Evolutionary conservation across 2,888 invertebrate species (phyloP).

Genomic region (Brenthis ino): DNA sequence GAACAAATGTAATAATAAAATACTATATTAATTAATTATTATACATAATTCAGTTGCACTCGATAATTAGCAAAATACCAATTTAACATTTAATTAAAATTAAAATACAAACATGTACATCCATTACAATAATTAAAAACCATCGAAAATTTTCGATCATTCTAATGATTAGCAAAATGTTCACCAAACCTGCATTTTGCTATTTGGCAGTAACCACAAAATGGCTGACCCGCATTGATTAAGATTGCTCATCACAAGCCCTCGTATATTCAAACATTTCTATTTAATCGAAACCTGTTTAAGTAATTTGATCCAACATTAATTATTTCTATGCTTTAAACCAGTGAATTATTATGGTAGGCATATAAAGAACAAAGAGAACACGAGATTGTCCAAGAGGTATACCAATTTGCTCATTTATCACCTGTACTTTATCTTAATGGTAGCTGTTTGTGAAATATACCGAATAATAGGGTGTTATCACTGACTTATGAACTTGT

Average conservation of each 20-base stretch:
- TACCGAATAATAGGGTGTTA: no score
- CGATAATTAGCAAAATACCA: no score
- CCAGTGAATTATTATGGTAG: background rate
- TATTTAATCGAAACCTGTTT: constrained; percentile 15
- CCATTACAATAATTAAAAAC: constrained; percentile 27
- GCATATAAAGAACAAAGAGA: no score
- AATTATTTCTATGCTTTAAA: background rate
- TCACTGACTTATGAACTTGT: no score
- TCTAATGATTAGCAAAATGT: constrained; percentile 24
- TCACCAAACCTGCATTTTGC: constrained; percentile 29
- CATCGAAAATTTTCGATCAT: constrained; percentile 13
- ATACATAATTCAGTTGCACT: no score
- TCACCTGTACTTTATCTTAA: no score
- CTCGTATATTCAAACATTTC: constrained; percentile 24
- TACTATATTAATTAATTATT: no score
- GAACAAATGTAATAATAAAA: no score
- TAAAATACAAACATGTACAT: background rate
- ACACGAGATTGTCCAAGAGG: no score
- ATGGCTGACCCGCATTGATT: constrained; percentile 37
- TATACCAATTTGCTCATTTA: no score
- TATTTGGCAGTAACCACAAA: constrained; percentile 36
- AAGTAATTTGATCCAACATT: background rate
- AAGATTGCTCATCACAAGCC: constrained; percentile 34
- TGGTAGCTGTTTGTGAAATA: no score
- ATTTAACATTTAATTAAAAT: no score